Base-by-base conservation (phyloP, 2,888 invertebrate species). In the Rhagophthalmus giganteus region DNA sequence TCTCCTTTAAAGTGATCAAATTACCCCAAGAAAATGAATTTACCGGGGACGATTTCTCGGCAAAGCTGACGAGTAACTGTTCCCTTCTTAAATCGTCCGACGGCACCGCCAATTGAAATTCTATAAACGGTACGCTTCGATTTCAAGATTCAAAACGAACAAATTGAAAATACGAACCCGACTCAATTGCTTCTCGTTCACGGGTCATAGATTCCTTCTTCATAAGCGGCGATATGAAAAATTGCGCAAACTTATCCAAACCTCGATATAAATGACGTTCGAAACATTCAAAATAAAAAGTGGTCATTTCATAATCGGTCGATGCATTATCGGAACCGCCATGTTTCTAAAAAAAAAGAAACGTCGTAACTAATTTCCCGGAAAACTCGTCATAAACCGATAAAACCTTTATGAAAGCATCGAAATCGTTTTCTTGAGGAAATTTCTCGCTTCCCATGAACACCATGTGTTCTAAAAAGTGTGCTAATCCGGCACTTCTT, bases 391-490 rank as follows among this genome's bases (percentile, higher is more conserved):
- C 24, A 5, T 12, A 31, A n/a, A 15, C 13, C 34, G n/a, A n/a
- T n/a, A n/a, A 62, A 68, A 83, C 82, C 76, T 84, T 85, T 13
- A 91, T 82, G 61, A 86, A 90, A 1, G 87, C 78, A 75, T 91
- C 90, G 66, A 91, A 90, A 58, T 86, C 87, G 72, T 92, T 92
- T 76, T 94, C 94, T 68, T 83, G 80, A 5, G 88, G 91, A 71
- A 87, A 94, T 69, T 92, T 94, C 66, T 87, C 81, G 59, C 91
- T 93, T 20, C 94, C 95, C 94, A 94, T 94, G 68, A 94, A 95
- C 12, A 95, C 87, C 94, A 95, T 91, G 71, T 92, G 92, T 65
- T 92, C 92, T 2, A 92, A 78, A 70, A 92, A 91, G 72, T 92
- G 92, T 0, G 91, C 89, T 70, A 92, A 72, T 0, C 92, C 92